These are phyloP conservation scores for Channa maculata DNA, from an alignment of 2,113 vertebrate genomes.

Conservation along the genomic window DNA sequence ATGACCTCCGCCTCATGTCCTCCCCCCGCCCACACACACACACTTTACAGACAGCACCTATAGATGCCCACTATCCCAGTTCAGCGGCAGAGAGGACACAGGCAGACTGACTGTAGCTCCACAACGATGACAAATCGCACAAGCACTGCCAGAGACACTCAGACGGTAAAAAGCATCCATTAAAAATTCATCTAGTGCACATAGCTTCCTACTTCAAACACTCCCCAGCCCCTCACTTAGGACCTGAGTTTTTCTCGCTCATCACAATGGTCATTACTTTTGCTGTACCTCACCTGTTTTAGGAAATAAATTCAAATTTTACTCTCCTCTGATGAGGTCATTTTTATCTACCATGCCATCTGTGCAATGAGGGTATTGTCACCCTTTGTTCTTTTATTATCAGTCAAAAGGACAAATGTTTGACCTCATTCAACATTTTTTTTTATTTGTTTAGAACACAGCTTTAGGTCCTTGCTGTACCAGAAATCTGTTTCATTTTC, in stretches of 20 bases:
- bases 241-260: slow-evolving; percentile 63
- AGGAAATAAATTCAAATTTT: slow-evolving; percentile 29
- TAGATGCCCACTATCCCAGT: slow-evolving; percentile 49
- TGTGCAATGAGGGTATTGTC: slow-evolving; percentile 32
- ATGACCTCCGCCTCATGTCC: slow-evolving; percentile 38
- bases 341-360: slow-evolving; percentile 50
- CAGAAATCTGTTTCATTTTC: slow-evolving; percentile 34
- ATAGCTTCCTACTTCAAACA: slow-evolving; percentile 75
- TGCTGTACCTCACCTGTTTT: slow-evolving; percentile 59
- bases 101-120: slow-evolving; percentile 56
- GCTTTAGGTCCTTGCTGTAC: slow-evolving; percentile 28
- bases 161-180: slow-evolving; percentile 83
- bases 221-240: slow-evolving; percentile 68
- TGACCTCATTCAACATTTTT: slow-evolving; percentile 33
- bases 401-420: slow-evolving; percentile 43
- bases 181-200: slow-evolving; percentile 80
- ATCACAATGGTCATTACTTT: slow-evolving; percentile 60
- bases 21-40: not conserved
- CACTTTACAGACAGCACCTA: slow-evolving; percentile 32
- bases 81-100: slow-evolving; percentile 29
- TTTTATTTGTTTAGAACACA: slow-evolving; percentile 48
- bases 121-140: slow-evolving; percentile 81
- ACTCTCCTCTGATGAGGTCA: slow-evolving; percentile 54
- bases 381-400: slow-evolving; percentile 33
- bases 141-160: slow-evolving; percentile 75